phyloP scores from a whole-genome alignment of 2,113 vertebrate species.

The Rhombomys opimus region DNA sequence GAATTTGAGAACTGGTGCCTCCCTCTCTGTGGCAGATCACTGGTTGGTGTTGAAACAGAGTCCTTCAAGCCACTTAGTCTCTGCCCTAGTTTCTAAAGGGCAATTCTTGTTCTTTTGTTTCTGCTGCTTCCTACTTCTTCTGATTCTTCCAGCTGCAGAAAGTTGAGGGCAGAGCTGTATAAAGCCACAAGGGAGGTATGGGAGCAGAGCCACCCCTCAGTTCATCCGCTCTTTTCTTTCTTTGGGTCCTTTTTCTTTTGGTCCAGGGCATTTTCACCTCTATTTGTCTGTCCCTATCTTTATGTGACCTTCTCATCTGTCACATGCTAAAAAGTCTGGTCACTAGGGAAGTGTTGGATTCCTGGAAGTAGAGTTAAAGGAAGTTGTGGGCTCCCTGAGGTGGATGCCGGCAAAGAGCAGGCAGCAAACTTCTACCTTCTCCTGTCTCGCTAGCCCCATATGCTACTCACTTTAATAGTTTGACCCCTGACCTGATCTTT shows the following conservation, averaged over 20 bases:
- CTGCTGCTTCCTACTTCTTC: neutral
- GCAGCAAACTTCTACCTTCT: neutral
- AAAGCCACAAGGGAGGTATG: neutral
- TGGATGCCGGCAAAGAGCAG: neutral
- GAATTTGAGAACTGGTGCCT: neutral
- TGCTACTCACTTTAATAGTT: neutral
- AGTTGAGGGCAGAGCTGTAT: neutral
- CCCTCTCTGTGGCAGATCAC: neutral
- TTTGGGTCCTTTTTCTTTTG: neutral
- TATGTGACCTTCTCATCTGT: neutral
- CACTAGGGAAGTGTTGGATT: neutral
- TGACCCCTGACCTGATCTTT: neutral
- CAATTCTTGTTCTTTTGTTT: constrained; percentile 54
- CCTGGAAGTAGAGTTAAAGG: too few species aligned
- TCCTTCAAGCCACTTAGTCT: neutral
- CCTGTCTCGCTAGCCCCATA: neutral
- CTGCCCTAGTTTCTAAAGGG: constrained; percentile 71
- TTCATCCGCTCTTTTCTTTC: too few species aligned
- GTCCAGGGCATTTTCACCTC: neutral
- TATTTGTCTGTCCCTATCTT: neutral
- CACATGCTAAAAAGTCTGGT: neutral
- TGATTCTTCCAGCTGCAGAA: neutral
- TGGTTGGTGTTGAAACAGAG: constrained; percentile 44
- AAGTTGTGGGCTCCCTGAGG: neutral
- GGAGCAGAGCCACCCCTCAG: neutral